These are phyloP conservation scores for Monochamus saltuarius DNA, from an alignment of 1,140 invertebrate species.

Conservation along the genomic window DNA sequence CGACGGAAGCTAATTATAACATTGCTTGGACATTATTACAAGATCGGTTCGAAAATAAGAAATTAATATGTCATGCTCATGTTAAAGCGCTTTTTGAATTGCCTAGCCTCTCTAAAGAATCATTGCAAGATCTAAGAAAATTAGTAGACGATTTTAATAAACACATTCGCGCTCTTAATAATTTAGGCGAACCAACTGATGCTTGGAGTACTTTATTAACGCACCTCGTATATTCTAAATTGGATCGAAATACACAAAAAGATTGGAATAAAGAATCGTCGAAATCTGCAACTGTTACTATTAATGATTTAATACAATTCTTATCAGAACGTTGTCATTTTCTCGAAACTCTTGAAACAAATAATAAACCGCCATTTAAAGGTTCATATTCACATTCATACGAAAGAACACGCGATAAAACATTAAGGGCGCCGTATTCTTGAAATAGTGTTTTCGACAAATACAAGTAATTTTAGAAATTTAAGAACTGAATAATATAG, in stretches of 20 bases:
- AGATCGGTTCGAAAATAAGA: conserved; percentile 23
- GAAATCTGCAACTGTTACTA: neutral
- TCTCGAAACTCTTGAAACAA: neutral
- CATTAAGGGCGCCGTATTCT: too few relatives aligned
- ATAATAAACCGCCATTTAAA: neutral
- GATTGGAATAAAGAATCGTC: neutral
- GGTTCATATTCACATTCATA: too few relatives aligned
- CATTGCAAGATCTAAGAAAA: neutral
- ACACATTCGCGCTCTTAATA: neutral
- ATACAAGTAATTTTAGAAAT: too few relatives aligned
- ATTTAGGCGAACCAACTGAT: conserved; percentile 2
- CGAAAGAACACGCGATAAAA: too few relatives aligned
- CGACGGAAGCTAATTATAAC: conserved; percentile 14
- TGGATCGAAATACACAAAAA: neutral
- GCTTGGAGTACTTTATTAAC: conserved; percentile 1
- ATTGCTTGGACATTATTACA: conserved; percentile 17
- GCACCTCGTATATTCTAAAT: conserved; percentile 3
- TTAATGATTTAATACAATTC: neutral
- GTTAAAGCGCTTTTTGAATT: conserved; percentile 15
- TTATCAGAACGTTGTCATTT: neutral
- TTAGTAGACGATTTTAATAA: neutral
- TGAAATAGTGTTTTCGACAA: too few relatives aligned
- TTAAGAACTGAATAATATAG: too few relatives aligned
- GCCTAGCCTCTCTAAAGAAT: neutral
- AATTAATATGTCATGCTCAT: conserved; percentile 14